Evolutionary conservation across 2,888 invertebrate genomes (phyloP).

Genomic region (Ptycholaimellus sp.): DNA sequence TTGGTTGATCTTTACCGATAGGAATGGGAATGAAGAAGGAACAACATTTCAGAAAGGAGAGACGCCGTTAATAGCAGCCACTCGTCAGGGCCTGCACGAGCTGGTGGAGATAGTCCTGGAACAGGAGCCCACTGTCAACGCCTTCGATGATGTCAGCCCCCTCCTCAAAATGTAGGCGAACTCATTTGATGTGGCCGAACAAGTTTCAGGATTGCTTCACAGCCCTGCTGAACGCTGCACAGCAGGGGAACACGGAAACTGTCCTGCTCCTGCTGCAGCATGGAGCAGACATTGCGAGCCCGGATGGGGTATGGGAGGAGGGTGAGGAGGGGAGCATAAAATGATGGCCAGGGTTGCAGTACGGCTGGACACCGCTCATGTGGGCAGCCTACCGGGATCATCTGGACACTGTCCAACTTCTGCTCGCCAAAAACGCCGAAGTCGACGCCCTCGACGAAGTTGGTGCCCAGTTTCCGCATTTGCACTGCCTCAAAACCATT

Average conservation of each 20-base stretch:
- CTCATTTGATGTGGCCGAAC: too few relatives aligned
- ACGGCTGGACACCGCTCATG: conserved; percentile 87
- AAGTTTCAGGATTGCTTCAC: conserved; percentile 26
- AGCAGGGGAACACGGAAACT: conserved; percentile 61
- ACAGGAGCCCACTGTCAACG: conserved; percentile 58
- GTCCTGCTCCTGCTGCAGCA: conserved; percentile 55
- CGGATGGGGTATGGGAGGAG: conserved; percentile 63
- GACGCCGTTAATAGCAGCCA: conserved; percentile 18
- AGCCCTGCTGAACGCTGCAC: conserved; percentile 72
- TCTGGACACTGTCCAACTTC: conserved; percentile 42
- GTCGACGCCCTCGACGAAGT: conserved; percentile 79
- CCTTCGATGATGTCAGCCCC: conserved; percentile 52
- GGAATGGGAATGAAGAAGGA: too few relatives aligned
- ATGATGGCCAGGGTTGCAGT: too few relatives aligned
- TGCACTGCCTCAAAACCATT: too few relatives aligned
- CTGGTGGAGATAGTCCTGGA: conserved; percentile 56
- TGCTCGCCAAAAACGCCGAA: conserved; percentile 65
- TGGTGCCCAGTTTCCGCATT: conserved; percentile 20
- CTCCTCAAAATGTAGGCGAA: neutral
- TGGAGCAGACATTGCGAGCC: conserved; percentile 60
- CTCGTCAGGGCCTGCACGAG: conserved; percentile 43
- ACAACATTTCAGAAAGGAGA: conserved; percentile 16
- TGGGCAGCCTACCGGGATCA: conserved; percentile 85
- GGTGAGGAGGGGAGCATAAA: too few relatives aligned
- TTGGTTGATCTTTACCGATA: too few relatives aligned